These are phyloP conservation scores for Watersipora subatra DNA, from an alignment of 1,140 invertebrate species.

Conservation along the genomic window DNA sequence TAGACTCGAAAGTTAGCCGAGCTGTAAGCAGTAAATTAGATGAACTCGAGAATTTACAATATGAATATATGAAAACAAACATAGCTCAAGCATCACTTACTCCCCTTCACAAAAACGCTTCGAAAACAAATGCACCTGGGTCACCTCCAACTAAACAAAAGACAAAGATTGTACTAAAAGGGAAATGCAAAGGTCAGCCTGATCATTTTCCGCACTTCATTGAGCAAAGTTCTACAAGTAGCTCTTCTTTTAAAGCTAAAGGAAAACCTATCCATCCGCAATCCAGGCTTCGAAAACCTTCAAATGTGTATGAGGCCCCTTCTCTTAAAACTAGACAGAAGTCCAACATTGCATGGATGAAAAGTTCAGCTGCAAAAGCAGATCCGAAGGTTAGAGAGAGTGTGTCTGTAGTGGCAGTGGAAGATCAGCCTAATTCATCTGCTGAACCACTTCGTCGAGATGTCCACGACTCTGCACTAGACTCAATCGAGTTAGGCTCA, in stretches of 20 bases:
- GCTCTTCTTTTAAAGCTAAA: neutral
- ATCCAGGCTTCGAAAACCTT: neutral
- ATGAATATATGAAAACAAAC: neutral
- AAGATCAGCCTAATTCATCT: neutral
- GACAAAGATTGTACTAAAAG: neutral
- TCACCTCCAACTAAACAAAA: neutral
- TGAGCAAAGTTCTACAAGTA: neutral
- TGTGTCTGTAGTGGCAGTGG: neutral
- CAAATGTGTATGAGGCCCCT: neutral
- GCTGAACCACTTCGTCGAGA: neutral
- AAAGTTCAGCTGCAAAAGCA: neutral
- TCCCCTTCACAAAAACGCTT: neutral
- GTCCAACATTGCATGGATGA: neutral
- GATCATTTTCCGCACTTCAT: neutral
- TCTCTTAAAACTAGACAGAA: neutral
- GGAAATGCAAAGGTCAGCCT: neutral
- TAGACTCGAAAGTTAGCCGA: neutral
- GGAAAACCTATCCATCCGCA: neutral
- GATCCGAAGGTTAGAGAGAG: neutral
- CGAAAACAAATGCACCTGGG: neutral
- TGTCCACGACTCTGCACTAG: neutral
- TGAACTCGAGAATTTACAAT: neutral
- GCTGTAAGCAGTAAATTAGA: neutral
- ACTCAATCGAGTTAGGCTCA: neutral
- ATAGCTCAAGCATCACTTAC: neutral